Evolutionary conservation across 2,888 invertebrate species (phyloP), one percentile per base, ranked within the genome.

Genomic region (Sabellastarte sp.): DNA sequence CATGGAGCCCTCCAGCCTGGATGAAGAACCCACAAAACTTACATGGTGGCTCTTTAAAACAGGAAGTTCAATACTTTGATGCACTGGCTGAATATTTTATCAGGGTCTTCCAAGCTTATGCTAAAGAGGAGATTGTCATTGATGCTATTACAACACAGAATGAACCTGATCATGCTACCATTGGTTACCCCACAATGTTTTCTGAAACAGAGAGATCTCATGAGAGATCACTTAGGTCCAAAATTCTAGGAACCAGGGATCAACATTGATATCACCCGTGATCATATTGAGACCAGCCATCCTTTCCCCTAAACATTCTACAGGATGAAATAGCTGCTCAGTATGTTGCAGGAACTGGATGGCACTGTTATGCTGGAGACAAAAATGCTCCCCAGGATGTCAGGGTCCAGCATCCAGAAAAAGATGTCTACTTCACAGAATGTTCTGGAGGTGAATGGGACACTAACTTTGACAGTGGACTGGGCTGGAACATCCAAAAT

Each of bases 1-100:
- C 69, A 26, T 69, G 69, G 69, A 62, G 60, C 20, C 57, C 69
- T 3, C 69, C 69, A 2, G 65, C 60, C 26, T 69, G 69, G 69
- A 68, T 69, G 69, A 69, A 69, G 58, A 52, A 61, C 51, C 31
- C 41, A n/a, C 24, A 50, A 4, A 29, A 51, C 32, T 24, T 66
- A 30, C 29, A 61, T 32, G 66, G 66, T 31, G 61, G 61, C 15
- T 5, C 10, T 30, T 52, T 66, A 30, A 41, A 32, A 28, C 1
- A 29, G 10, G 58, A 29, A 29, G n/a, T 31, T 2, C 20, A 51
- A 30, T 68, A 63, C 30, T 60, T 59, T 3, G 51, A 51, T 15
- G 57, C 66, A 0, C 57, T 63, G 59, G 67, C 67, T 2, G 55
- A 63, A 2, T 69, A 69, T 57, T 68, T 69, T 56, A 66, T 69